A percentile compares a stretch with the other conserved stretches of the same genome.
Evolutionary conservation across 2,888 invertebrate species (phyloP).

Genomic region (Drosophila mayaguana): DNA sequence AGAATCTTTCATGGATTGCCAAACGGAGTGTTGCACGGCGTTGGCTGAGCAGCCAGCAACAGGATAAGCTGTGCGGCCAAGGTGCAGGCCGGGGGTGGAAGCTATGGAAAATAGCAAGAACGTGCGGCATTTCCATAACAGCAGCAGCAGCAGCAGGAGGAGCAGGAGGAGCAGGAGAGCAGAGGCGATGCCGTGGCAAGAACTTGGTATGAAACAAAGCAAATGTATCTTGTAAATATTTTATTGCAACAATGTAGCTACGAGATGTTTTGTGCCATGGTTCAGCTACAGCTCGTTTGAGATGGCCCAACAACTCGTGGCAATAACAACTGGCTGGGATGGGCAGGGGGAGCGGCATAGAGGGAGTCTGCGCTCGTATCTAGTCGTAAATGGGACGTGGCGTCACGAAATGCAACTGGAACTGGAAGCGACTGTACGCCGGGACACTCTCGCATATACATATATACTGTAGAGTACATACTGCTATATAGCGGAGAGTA

Average conservation of each 20-base stretch:
- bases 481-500: conserved; percentile 3
- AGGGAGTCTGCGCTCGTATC: conserved; percentile 30
- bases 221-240: conserved; percentile 77
- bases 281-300: conserved; percentile 40
- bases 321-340: conserved; percentile 38
- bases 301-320: conserved; percentile 33
- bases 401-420: conserved; percentile 63
- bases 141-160: conserved; percentile 21
- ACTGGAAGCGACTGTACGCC: conserved; percentile 66
- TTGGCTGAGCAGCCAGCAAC: conserved; percentile 36
- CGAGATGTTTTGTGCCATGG: conserved; percentile 59
- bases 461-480: background rate
- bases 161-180: conserved; percentile 1
- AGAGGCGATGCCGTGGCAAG: conserved; percentile 27
- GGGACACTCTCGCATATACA: background rate
- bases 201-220: conserved; percentile 55
- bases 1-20: conserved; percentile 9
- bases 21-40: conserved; percentile 8
- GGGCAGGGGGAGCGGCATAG: background rate
- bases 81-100: background rate
- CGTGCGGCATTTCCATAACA: conserved; percentile 62
- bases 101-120: conserved; percentile 19
- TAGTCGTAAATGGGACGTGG: conserved; percentile 47
- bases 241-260: conserved; percentile 76
- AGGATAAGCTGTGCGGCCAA: conserved; percentile 36